phyloP scores from a whole-genome alignment of 2,113 vertebrate species.

The Trachemys scripta region DNA sequence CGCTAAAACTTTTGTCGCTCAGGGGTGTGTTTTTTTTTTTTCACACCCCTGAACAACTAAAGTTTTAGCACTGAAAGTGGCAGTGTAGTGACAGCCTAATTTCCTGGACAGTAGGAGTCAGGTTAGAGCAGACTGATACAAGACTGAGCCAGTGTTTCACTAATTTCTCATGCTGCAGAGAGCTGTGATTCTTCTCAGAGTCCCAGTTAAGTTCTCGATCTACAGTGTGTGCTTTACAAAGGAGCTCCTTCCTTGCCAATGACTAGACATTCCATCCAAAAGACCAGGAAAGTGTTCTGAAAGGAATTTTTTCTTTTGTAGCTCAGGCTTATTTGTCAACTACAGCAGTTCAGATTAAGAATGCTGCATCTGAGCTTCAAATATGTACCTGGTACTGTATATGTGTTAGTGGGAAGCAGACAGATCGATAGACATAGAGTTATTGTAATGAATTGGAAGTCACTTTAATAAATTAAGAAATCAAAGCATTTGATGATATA shows the following conservation, averaged over 20 bases:
- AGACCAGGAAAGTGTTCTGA: background rate
- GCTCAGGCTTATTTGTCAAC: background rate
- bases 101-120: rapidly evolving
- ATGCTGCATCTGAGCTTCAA: background rate
- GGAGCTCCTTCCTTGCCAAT: background rate
- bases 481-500: constrained; percentile 36
- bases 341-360: background rate
- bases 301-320: background rate
- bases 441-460: constrained; percentile 56
- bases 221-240: background rate
- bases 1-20: too few species aligned
- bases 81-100: background rate
- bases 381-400: rapidly evolving
- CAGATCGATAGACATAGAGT: background rate
- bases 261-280: background rate
- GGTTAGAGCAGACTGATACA: background rate
- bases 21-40: too few species aligned
- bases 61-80: too few species aligned
- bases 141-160: background rate
- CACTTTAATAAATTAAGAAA: constrained; percentile 59
- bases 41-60: too few species aligned
- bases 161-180: background rate
- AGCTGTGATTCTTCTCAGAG: background rate
- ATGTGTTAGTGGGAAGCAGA: background rate
- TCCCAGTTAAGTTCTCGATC: background rate